Evolutionary conservation across 1,140 invertebrate species (phyloP).

Genomic region (Hydropsyche tenuis): DNA sequence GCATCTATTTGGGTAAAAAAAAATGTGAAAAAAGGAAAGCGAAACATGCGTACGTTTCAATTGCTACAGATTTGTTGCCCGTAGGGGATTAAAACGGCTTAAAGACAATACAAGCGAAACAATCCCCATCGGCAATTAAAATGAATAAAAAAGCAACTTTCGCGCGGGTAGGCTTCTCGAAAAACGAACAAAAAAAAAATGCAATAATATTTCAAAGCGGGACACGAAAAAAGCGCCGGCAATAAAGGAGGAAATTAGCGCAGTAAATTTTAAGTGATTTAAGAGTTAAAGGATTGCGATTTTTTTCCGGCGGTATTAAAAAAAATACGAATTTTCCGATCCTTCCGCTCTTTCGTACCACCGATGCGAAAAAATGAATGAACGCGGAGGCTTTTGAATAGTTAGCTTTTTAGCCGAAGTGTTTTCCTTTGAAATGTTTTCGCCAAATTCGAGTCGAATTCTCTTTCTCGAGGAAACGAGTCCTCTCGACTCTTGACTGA

Average conservation of each 20-base stretch:
- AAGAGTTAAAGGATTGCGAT: conserved; percentile 31
- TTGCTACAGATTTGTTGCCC: conserved; percentile 8
- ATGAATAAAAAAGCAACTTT: conserved; percentile 1
- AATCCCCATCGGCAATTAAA: conserved; percentile 27
- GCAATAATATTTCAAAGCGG: conserved; percentile 6
- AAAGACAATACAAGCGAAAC: conserved; percentile 14
- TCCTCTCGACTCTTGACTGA: conserved; percentile 21
- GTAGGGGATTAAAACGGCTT: conserved; percentile 19
- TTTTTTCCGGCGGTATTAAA: conserved; percentile 8
- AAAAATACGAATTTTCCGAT: not conserved
- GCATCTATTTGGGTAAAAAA: not conserved
- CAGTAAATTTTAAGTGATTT: conserved; percentile 39
- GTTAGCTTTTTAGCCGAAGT: conserved; percentile 11
- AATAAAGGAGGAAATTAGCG: conserved; percentile 35
- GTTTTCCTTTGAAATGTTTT: not conserved
- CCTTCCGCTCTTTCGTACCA: not conserved
- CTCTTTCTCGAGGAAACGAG: not conserved
- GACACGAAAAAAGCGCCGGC: not conserved
- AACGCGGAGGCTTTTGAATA: conserved; percentile 15
- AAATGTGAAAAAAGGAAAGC: not conserved
- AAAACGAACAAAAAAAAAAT: not conserved
- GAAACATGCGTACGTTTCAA: not conserved
- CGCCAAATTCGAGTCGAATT: too few species aligned
- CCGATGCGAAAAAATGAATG: conserved; percentile 8
- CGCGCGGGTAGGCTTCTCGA: not conserved